Evolutionary conservation across 2,797 vertebrate species (phyloP).

Genomic region (Mormyrus hasselquistii): DNA sequence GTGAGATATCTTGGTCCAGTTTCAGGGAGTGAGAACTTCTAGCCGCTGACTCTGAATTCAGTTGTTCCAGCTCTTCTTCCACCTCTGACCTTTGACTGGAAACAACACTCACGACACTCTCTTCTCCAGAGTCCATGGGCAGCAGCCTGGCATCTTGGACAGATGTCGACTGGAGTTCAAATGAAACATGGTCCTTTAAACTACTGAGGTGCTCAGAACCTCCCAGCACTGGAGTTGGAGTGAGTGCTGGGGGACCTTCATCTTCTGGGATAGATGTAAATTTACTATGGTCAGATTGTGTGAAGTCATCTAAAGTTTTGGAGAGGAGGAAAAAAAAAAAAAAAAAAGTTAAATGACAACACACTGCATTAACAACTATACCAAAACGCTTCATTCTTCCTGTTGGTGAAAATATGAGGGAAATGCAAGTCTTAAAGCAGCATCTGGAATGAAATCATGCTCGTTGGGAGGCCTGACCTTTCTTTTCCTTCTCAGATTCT

Average conservation of each 20-base stretch:
- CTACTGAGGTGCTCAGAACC: slow-evolving; percentile 54
- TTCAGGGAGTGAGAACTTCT: slow-evolving; percentile 40
- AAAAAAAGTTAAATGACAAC: not conserved
- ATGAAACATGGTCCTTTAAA: slow-evolving; percentile 42
- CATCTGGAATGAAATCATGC: slow-evolving; percentile 44
- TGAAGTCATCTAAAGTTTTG: slow-evolving; percentile 36
- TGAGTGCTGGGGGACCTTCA: slow-evolving; percentile 52
- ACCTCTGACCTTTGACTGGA: slow-evolving; percentile 62
- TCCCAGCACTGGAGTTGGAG: slow-evolving; percentile 49
- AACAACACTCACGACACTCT: slow-evolving; percentile 29
- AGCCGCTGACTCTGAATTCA: slow-evolving; percentile 44
- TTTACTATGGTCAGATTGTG: slow-evolving; percentile 33
- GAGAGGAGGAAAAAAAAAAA: not conserved
- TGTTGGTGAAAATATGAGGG: not conserved
- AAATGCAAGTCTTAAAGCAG: not conserved
- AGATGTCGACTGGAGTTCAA: slow-evolving; percentile 36
- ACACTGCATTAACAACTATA: not conserved
- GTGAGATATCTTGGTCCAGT: slow-evolving; percentile 48
- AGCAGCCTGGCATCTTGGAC: slow-evolving; percentile 28
- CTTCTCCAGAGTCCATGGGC: slow-evolving; percentile 40
- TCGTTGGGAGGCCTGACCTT: slow-evolving; percentile 59
- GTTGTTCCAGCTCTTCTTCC: slow-evolving; percentile 59
- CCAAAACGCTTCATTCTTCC: not conserved
- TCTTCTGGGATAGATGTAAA: slow-evolving; percentile 46
- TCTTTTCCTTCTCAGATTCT: slow-evolving; percentile 59